phyloP scores from a whole-genome alignment of 2,888 invertebrate species.

The Nephrotoma flavescens region DNA sequence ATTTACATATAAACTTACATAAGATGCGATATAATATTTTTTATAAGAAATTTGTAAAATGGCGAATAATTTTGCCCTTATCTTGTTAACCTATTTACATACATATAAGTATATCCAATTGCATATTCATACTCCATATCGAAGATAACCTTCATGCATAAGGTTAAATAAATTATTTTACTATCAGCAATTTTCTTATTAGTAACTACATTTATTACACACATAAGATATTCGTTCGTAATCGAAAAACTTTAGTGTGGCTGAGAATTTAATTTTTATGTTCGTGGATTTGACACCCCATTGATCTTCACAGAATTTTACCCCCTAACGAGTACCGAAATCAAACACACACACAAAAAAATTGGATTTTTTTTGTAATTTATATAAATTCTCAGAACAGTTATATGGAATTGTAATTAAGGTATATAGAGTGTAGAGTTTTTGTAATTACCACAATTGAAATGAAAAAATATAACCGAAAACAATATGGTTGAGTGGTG shows the following conservation, averaged over 20 bases:
- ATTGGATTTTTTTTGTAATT: neutral
- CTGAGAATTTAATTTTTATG: neutral
- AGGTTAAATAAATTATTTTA: neutral
- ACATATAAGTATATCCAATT: neutral
- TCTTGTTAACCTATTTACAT: neutral
- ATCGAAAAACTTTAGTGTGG: neutral
- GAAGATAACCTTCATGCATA: neutral
- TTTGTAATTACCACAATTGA: neutral
- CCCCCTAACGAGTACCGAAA: neutral
- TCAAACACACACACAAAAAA: neutral
- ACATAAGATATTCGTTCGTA: neutral
- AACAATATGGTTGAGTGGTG: neutral
- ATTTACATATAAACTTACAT: too few relatives aligned
- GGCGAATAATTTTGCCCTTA: neutral
- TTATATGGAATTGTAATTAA: neutral
- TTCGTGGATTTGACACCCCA: neutral
- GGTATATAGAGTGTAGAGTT: neutral
- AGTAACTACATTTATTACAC: neutral
- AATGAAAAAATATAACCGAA: neutral
- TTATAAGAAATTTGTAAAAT: neutral
- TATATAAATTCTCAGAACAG: neutral
- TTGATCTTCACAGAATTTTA: neutral
- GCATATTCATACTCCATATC: neutral
- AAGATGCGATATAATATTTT: neutral
- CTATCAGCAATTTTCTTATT: neutral